Percentiles rank a stretch among this genome's conserved stretches.
Conservation (phyloP, 2,113 vertebrate genomes). For the Spilogale gracilis region DNA sequence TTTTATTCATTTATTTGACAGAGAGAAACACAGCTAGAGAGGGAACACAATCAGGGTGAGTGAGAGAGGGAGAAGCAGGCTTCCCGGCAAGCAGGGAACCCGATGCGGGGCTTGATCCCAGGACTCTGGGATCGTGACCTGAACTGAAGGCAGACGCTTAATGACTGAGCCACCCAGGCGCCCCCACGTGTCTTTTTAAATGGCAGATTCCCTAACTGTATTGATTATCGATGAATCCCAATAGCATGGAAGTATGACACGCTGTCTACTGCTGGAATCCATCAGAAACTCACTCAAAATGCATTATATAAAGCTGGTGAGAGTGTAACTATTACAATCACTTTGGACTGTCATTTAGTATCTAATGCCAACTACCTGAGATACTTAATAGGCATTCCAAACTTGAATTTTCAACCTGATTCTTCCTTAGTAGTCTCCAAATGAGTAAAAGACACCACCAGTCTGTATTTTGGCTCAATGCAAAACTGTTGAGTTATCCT, state of each 20-base stretch:
- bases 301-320: not conserved
- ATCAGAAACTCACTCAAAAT: conserved; percentile 5
- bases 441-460: conserved; percentile 30
- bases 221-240: not conserved
- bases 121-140: no score
- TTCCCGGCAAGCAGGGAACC: no score
- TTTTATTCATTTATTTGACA: no score
- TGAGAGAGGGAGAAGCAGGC: no score
- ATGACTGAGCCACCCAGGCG: no score
- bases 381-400: conserved; percentile 44
- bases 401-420: conserved; percentile 43
- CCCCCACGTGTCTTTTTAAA: not conserved
- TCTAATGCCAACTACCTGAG: conserved; percentile 30
- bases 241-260: not conserved
- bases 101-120: no score
- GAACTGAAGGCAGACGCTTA: no score
- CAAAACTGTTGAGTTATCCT: not conserved
- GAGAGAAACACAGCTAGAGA: no score
- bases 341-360: not conserved
- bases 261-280: not conserved
- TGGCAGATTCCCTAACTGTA: not conserved
- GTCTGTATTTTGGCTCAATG: not conserved
- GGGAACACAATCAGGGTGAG: no score
- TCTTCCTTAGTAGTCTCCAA: conserved; percentile 19
- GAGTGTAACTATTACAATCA: not conserved